Conservation (phyloP, 1,140 invertebrate genomes). For the Pachypsylla venusta region DNA sequence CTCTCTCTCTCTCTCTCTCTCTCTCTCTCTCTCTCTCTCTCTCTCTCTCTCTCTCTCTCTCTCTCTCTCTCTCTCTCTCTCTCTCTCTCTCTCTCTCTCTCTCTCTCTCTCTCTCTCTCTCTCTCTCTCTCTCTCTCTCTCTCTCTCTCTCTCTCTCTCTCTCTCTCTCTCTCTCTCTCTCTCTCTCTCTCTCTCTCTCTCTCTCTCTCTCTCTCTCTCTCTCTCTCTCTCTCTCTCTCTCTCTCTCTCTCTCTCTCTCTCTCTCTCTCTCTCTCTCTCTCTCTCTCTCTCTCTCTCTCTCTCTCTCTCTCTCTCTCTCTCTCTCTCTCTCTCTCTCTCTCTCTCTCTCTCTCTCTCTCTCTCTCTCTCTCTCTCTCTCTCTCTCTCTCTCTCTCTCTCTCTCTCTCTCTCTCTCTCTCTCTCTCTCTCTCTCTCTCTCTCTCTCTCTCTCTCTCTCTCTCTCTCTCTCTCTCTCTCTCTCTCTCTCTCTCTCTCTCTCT, state of each 20-base stretch:
- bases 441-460: constrained; percentile 32
- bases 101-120: too few relatives aligned
- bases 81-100: too few relatives aligned
- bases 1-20: too few relatives aligned
- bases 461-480: constrained; percentile 33
- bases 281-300: constrained; percentile 23
- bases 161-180: constrained; percentile 12
- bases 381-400: constrained; percentile 24
- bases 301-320: constrained; percentile 13
- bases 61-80: too few relatives aligned
- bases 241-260: background rate
- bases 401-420: constrained; percentile 26
- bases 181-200: constrained; percentile 4
- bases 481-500: constrained; percentile 25
- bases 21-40: too few relatives aligned
- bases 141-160: constrained; percentile 12
- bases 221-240: background rate
- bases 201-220: background rate
- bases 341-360: constrained; percentile 18
- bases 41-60: too few relatives aligned
- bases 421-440: constrained; percentile 27
- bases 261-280: constrained; percentile 15
- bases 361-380: constrained; percentile 22
- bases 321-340: constrained; percentile 17
- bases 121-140: too few relatives aligned